A percentile compares a stretch with the other conserved stretches of the same genome.
These are phyloP conservation scores for Macrochelys suwanniensis DNA, from an alignment of 2,797 vertebrate species.

Conservation along the genomic window DNA sequence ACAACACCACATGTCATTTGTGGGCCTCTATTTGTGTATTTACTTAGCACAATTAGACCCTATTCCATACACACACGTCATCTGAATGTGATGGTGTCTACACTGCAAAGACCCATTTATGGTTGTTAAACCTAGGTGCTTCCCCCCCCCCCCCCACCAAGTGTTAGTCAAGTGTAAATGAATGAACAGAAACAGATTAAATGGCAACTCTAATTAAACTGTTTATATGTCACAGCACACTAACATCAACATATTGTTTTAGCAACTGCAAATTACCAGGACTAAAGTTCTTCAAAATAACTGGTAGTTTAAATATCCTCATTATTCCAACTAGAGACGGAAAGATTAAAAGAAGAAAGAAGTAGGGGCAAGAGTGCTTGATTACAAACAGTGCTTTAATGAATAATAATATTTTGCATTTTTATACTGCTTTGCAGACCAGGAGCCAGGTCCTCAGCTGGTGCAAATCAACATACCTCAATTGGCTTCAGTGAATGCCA, in stretches of 20 bases:
- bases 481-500: neutral
- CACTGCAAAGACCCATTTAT: neutral
- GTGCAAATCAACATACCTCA: neutral
- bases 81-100: neutral
- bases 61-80: neutral
- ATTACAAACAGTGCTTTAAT: neutral
- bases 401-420: neutral
- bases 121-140: neutral
- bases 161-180: slow-evolving; percentile 59
- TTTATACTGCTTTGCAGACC: neutral
- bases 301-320: slow-evolving; percentile 49
- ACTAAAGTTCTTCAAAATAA: slow-evolving; percentile 47
- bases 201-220: slow-evolving; percentile 69
- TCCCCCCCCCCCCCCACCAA: neutral
- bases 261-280: slow-evolving; percentile 61
- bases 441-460: neutral
- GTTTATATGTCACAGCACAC: slow-evolving; percentile 62
- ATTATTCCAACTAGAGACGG: slow-evolving; percentile 27
- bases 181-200: slow-evolving; percentile 73
- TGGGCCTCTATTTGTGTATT: neutral
- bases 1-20: neutral
- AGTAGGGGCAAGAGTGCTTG: neutral
- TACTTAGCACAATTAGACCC: neutral
- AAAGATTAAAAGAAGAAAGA: slow-evolving; percentile 32
- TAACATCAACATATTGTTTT: slow-evolving; percentile 51